phyloP scores from a whole-genome alignment of 1,140 invertebrate genomes.

The Babylonia areolata region DNA sequence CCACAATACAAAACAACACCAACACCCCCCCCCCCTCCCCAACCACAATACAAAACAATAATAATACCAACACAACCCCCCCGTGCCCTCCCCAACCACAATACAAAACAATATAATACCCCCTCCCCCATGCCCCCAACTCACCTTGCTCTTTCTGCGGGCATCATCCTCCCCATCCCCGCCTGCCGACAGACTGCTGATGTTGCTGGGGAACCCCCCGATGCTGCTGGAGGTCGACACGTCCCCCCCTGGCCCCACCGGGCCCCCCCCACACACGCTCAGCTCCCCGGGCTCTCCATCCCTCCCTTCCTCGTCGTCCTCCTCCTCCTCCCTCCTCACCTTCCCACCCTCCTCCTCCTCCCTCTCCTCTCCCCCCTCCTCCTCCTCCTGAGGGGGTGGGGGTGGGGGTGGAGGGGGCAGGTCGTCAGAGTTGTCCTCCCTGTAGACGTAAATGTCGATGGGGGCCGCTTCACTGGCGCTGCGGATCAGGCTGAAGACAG shows the following conservation, averaged over 20 bases:
- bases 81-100: no score
- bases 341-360: neutral
- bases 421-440: slow-evolving; percentile 40
- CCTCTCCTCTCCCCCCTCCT: slow-evolving; percentile 7
- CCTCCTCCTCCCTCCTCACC: slow-evolving; percentile 17
- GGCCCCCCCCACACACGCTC: slow-evolving; percentile 11
- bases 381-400: slow-evolving; percentile 55
- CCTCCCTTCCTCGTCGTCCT: slow-evolving; percentile 38
- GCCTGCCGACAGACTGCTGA: slow-evolving; percentile 59
- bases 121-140: no score
- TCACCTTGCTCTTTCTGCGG: slow-evolving; percentile 63
- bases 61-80: no score
- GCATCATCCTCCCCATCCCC: slow-evolving; percentile 58
- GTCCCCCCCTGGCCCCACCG: neutral
- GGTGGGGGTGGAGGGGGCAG: slow-evolving; percentile 51
- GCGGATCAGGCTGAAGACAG: slow-evolving; percentile 16
- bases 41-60: no score
- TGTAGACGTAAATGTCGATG: slow-evolving; percentile 8
- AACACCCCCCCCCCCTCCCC: no score
- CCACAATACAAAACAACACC: no score
- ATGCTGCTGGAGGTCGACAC: slow-evolving; percentile 13
- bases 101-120: no score
- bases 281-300: neutral
- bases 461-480: neutral
- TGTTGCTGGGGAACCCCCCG: slow-evolving; percentile 54